phyloP scores from a whole-genome alignment of 2,888 invertebrate species.

The Pandemis corylana region DNA sequence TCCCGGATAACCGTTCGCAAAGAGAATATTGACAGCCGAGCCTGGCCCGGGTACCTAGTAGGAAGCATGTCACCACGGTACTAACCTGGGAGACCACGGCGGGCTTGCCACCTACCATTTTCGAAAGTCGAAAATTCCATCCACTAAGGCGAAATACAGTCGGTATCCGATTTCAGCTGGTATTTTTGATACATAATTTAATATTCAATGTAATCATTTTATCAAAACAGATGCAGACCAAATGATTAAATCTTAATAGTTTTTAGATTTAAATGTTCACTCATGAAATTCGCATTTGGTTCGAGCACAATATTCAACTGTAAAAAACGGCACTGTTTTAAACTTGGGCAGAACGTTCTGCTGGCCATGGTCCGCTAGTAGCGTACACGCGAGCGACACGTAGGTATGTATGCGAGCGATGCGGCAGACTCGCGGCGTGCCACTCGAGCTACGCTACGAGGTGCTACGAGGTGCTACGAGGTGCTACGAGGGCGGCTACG shows the following conservation, averaged over 20 bases:
- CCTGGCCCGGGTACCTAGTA: not conserved
- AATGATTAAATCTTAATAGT: not conserved
- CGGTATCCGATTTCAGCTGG: slow-evolving; percentile 6
- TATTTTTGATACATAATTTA: not conserved
- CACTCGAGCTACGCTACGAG: slow-evolving; percentile 28
- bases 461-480: not conserved
- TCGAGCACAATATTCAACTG: slow-evolving; percentile 3
- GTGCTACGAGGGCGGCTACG: slow-evolving; percentile 49
- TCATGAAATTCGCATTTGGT: not conserved
- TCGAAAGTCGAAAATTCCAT: slow-evolving; percentile 2
- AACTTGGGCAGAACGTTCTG: slow-evolving; percentile 5
- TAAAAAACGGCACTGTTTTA: slow-evolving; percentile 16
- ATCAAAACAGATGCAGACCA: slow-evolving; percentile 4
- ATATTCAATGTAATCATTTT: not conserved
- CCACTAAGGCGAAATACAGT: not conserved
- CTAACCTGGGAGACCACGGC: slow-evolving; percentile 4
- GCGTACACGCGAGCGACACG: not conserved
- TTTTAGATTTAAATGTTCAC: slow-evolving; percentile 5
- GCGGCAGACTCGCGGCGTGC: slow-evolving; percentile 10
- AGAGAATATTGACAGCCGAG: not conserved
- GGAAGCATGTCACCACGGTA: not conserved
- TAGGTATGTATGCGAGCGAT: slow-evolving; percentile 16
- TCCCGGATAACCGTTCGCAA: not conserved
- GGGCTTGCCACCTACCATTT: slow-evolving; percentile 13
- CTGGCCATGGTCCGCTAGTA: not conserved